phyloP scores from a whole-genome alignment of 1,140 invertebrate species.

The Aradophagus sp. region DNA sequence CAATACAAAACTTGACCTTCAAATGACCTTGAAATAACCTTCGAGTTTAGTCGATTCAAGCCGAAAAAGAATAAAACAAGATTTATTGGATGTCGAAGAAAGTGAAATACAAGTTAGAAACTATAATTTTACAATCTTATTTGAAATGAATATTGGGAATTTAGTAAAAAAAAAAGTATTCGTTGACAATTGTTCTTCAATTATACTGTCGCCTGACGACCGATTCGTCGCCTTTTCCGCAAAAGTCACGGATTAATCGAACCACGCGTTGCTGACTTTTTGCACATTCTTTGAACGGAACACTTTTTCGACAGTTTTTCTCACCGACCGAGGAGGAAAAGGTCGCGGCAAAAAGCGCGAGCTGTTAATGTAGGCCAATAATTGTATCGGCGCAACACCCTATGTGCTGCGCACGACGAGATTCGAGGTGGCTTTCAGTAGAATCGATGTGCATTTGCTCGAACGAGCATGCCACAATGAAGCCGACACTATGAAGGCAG shows the following conservation, averaged over 20 bases:
- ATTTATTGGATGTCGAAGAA: not conserved
- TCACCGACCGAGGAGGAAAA: slow-evolving; percentile 10
- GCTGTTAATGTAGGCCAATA: slow-evolving; percentile 35
- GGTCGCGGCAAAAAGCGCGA: slow-evolving; percentile 6
- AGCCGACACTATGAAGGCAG: slow-evolving; percentile 64
- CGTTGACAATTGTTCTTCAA: too few species aligned
- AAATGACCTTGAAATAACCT: too few species aligned
- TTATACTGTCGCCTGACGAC: too few species aligned
- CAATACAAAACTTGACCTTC: too few species aligned
- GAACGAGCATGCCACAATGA: slow-evolving; percentile 72
- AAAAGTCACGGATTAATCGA: too few species aligned
- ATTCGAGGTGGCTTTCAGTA: slow-evolving; percentile 50
- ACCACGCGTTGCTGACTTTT: too few species aligned
- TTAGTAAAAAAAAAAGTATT: too few species aligned
- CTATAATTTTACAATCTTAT: too few species aligned
- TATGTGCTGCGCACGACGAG: slow-evolving; percentile 31
- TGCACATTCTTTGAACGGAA: not conserved
- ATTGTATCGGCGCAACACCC: slow-evolving; percentile 44
- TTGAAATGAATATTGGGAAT: too few species aligned
- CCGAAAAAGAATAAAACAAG: not conserved
- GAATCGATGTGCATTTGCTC: slow-evolving; percentile 72
- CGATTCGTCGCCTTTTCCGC: too few species aligned
- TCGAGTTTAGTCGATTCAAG: too few species aligned
- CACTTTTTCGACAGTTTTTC: slow-evolving; percentile 25
- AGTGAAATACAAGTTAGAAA: not conserved